These are phyloP conservation scores for Bedellia somnulentella DNA, from an alignment of 2,888 invertebrate genomes.

Conservation along the genomic window DNA sequence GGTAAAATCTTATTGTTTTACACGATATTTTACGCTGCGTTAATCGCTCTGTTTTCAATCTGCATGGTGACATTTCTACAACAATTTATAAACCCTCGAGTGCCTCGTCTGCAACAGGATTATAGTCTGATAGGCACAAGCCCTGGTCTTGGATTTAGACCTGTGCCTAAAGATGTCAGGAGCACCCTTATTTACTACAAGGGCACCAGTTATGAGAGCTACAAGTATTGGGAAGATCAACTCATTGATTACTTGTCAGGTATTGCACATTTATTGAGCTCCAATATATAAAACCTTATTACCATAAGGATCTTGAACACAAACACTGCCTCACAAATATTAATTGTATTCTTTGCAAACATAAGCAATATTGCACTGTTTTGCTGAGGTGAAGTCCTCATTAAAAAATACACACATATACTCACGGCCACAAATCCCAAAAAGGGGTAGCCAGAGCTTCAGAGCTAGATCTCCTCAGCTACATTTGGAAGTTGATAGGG, in stretches of 20 bases:
- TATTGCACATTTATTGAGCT: too few relatives aligned
- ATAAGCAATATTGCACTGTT: too few relatives aligned
- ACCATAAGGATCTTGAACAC: too few relatives aligned
- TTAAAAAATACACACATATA: too few relatives aligned
- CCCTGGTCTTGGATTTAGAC: slow-evolving; percentile 95
- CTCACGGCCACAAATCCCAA: too few relatives aligned
- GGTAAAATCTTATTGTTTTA: slow-evolving; percentile 93
- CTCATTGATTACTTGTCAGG: slow-evolving; percentile 78
- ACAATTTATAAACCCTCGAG: slow-evolving; percentile 84
- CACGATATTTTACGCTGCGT: slow-evolving; percentile 83
- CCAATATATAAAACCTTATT: too few relatives aligned
- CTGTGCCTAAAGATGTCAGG: slow-evolving; percentile 87
- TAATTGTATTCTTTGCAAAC: too few relatives aligned
- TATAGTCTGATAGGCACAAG: slow-evolving; percentile 88
- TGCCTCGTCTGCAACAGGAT: slow-evolving; percentile 84
- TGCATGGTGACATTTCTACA: slow-evolving; percentile 92
- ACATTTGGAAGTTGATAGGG: too few relatives aligned
- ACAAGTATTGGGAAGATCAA: slow-evolving; percentile 78
- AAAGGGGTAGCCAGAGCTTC: too few relatives aligned
- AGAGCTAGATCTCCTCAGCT: too few relatives aligned
- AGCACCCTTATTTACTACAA: slow-evolving; percentile 96
- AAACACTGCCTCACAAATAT: too few relatives aligned
- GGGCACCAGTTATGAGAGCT: slow-evolving; percentile 75
- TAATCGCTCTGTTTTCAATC: slow-evolving; percentile 85
- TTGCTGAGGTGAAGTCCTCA: too few relatives aligned